Percentiles rank a stretch among this genome's conserved stretches.
Evolutionary conservation across 23 tunicate genomes (phyloP).

Genomic region (Pegea sp.): DNA sequence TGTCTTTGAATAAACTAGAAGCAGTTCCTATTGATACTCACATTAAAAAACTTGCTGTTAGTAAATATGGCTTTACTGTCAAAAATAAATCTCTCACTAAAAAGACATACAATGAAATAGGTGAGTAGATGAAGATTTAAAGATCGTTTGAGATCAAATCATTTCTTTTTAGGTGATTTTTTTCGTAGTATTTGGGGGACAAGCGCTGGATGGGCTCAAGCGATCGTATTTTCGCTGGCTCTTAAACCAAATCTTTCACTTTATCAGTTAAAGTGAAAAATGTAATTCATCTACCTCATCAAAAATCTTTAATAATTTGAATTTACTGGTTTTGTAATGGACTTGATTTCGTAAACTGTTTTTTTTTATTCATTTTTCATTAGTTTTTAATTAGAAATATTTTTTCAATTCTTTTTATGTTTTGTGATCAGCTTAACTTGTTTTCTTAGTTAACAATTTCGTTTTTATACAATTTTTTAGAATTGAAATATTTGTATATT

Average conservation of each 20-base stretch:
- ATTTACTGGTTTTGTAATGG: too few relatives aligned
- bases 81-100: constrained; percentile 42
- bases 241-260: not conserved
- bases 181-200: constrained; percentile 58
- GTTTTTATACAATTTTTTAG: too few relatives aligned
- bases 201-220: constrained; percentile 80
- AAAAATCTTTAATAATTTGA: too few relatives aligned
- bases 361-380: too few relatives aligned
- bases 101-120: constrained; percentile 19
- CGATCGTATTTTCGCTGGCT: constrained; percentile 14
- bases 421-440: too few relatives aligned
- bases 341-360: too few relatives aligned
- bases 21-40: constrained; percentile 86
- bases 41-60: constrained; percentile 46
- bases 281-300: too few relatives aligned
- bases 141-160: not conserved
- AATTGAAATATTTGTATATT: too few relatives aligned
- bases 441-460: too few relatives aligned
- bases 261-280: not conserved
- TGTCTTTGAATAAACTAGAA: constrained; percentile 55
- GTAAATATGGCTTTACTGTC: constrained; percentile 23
- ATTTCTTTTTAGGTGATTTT: constrained; percentile 21
- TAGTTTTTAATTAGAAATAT: too few relatives aligned
- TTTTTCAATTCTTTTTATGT: too few relatives aligned
- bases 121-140: constrained; percentile 7